A percentile compares a stretch with the other conserved stretches of the same genome.
phyloP scores from a whole-genome alignment of 2,797 vertebrate genomes.

The Telmatherina bonti region DNA sequence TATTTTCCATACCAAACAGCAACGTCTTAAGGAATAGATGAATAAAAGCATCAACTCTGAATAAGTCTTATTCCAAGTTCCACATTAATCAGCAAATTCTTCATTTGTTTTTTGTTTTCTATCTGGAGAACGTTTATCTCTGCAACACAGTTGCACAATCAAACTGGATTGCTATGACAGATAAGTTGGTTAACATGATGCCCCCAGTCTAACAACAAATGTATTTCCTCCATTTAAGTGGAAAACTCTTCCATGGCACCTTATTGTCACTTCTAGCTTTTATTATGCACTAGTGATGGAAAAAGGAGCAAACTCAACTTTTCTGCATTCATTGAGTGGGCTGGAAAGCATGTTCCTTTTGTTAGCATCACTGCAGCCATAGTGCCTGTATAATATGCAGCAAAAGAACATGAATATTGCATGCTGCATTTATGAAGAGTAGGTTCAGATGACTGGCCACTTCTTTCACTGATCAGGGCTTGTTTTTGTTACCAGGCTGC shows the following conservation, averaged over 20 bases:
- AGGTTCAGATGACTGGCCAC: constrained; percentile 33
- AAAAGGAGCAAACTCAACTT: background rate
- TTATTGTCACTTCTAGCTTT: too few species aligned
- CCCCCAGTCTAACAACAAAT: too few species aligned
- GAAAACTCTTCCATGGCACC: too few species aligned
- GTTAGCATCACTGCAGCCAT: constrained; percentile 4
- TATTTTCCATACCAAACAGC: background rate
- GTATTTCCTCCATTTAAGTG: too few species aligned
- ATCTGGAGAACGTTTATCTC: background rate
- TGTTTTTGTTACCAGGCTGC: background rate
- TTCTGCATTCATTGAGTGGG: background rate
- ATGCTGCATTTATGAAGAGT: constrained; percentile 37
- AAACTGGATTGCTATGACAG: background rate
- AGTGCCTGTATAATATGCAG: background rate
- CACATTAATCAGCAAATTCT: background rate
- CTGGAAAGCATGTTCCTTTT: constrained; percentile 13
- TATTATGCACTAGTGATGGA: background rate
- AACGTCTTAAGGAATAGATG: background rate
- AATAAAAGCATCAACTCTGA: constrained; percentile 1
- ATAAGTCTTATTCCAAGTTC: background rate
- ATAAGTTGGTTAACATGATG: background rate
- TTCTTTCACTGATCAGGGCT: constrained; percentile 5
- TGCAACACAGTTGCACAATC: background rate
- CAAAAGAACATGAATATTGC: constrained; percentile 55
- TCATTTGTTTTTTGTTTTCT: background rate